These are phyloP conservation scores for Drosophila tripunctata DNA, from an alignment of 2,888 invertebrate genomes.

Conservation along the genomic window DNA sequence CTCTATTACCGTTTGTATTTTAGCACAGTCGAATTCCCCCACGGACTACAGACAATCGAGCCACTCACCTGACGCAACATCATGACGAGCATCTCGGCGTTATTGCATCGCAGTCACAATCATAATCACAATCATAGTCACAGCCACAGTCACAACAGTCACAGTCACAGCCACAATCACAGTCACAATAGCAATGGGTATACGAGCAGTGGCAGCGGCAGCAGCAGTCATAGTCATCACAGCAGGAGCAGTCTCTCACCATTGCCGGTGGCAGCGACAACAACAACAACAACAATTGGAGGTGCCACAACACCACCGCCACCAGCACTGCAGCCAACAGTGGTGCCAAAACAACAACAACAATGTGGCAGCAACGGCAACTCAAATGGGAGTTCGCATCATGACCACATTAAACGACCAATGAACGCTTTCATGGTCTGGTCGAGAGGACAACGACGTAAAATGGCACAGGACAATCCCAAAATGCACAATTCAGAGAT, in stretches of 20 bases:
- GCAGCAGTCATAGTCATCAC: slow-evolving; percentile 61
- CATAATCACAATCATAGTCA: slow-evolving; percentile 54
- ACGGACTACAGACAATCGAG: slow-evolving; percentile 21
- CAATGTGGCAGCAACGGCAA: slow-evolving; percentile 35
- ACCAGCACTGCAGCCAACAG: slow-evolving; percentile 45
- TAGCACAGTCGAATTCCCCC: slow-evolving; percentile 37
- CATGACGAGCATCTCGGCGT: slow-evolving; percentile 73
- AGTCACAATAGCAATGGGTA: slow-evolving; percentile 60
- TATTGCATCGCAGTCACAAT: slow-evolving; percentile 71
- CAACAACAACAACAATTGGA: slow-evolving; percentile 45
- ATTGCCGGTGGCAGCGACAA: slow-evolving; percentile 26
- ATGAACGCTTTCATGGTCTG: slow-evolving; percentile 99
- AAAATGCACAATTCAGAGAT: slow-evolving; percentile 97
- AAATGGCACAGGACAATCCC: slow-evolving; percentile 97
- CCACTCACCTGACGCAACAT: slow-evolving; percentile 49
- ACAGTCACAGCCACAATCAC: slow-evolving; percentile 40
- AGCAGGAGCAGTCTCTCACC: slow-evolving; percentile 72
- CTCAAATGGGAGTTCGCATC: slow-evolving; percentile 57
- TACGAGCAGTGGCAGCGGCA: slow-evolving; percentile 65
- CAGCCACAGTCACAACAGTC: slow-evolving; percentile 38
- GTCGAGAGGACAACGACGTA: slow-evolving; percentile 95
- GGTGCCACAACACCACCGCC: slow-evolving; percentile 46
- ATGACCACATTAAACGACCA: slow-evolving; percentile 95
- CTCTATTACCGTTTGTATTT: slow-evolving; percentile 64
- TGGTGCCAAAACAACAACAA: slow-evolving; percentile 33